Evolutionary conservation across 2,888 invertebrate genomes (phyloP).

Genomic region (Calameuta filiformis): DNA sequence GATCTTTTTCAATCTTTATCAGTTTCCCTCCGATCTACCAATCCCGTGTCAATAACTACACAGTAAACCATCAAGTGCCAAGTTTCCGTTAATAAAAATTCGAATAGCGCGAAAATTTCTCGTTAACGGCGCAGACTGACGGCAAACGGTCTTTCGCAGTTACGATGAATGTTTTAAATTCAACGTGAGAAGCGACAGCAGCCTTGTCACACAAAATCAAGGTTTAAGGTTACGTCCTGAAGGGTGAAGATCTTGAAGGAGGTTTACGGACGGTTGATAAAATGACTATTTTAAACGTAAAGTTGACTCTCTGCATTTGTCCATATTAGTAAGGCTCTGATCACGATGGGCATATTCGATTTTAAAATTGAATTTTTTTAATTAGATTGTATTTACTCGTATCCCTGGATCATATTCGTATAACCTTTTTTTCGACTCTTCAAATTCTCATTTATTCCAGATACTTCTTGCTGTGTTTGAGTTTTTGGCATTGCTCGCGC

Average conservation of each 20-base stretch:
- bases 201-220: not conserved
- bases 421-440: not conserved
- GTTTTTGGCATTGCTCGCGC: not conserved
- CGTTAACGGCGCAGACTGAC: not conserved
- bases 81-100: not conserved
- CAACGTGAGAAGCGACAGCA: not conserved
- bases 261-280: not conserved
- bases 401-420: not conserved
- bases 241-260: not conserved
- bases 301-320: not conserved
- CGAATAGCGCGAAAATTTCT: not conserved
- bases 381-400: not conserved
- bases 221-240: not conserved
- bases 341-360: not conserved
- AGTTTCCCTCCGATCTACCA: not conserved
- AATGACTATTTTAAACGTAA: not conserved
- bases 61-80: not conserved
- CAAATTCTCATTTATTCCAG: not conserved
- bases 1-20: not conserved
- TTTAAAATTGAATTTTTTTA: not conserved
- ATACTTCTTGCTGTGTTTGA: not conserved
- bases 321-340: not conserved
- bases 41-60: not conserved
- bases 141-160: not conserved
- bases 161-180: not conserved